Evolutionary conservation across 2,113 vertebrate species (phyloP), one percentile per base, ranked within the genome.

Genomic region (Toxotes chatareus): DNA sequence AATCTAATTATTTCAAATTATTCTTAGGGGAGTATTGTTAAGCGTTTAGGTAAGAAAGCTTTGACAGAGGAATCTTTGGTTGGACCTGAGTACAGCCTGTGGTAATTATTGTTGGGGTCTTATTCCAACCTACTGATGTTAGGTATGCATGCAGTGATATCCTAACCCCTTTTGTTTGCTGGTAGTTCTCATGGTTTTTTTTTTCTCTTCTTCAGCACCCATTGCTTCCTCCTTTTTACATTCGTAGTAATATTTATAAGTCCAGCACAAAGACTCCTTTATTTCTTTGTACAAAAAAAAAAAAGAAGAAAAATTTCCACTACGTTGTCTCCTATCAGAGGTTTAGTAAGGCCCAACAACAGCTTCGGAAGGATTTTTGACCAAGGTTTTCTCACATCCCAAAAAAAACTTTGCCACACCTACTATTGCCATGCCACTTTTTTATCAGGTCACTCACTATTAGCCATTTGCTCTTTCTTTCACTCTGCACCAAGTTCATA

Each of bases 341-440:
- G 95, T 89, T 94, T 94, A 73, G 83, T 89, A 72, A 94, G 93
- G 94, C 96, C 96, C 95, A 95, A 96, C 95, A 95, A 96, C 95
- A 94, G 96, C 95, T 96, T 96, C 91, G 97, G 97, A 99, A 99
- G 98, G 98, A 98, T 99, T 99, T 99, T 99, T 99, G 98, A 99
- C 98, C 97, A 99, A 97, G 97, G 96, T 97, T 97, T 96, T 97
- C 93, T 91, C 86, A 86, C 91, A 88, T 90, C 87, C 86, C 86
- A 97, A 98, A 27, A 27, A 27, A 98, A 97, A 97, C 97, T 94
- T 95, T 99, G 98, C 98, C 98, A 99, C 97, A 99, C 97, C 97
- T 99, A 96, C 97, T 97, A 95, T 96, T 87, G 85, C 93, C 95
- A 93, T 90, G 92, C 88, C 94, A 92, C 93, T 80, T 94, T 82